Evolutionary conservation across 2,888 invertebrate species (phyloP), one percentile per base, ranked within the genome.

Genomic region (Brachypterus glaber): DNA sequence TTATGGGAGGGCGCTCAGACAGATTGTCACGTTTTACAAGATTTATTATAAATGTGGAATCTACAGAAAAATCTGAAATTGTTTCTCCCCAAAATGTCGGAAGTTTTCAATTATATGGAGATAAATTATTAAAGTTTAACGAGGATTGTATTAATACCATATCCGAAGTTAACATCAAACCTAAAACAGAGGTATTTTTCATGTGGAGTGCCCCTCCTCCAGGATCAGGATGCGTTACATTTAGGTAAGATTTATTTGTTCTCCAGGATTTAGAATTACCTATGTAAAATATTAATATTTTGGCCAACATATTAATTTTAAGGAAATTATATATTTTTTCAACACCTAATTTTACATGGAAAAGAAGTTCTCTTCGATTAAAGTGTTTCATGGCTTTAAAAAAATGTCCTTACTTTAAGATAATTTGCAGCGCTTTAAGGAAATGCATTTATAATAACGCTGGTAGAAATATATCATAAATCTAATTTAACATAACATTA

Each of bases 171-270:
- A 83, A 84, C 44, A 78, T 82, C 52, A 69, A 82, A 37, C 77
- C 79, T 5, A 92, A 92, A 65, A 81, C 83, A 0, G 85, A 87
- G 58, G 76, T 91, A 5, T 82, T 83, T 58, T 83, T 90, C 44
- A 79, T 86, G 73, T 95, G 95, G 93, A 83, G 80, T 32, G 89
- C 93, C 9, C 93, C 95, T 0, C 74, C 79, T 9, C 68, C 80
- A 5, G 87, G 86, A 3, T 81, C 85, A 0, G 90, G 91, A 44
- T 95, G 93, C 60, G 80, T 92, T 24, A 74, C 82, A 17, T 78
- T 95, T 57, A 88, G 84, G 78, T 86, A 62, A 68, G 66, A 15
- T 27, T 27, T 27, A 27, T 9, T 13, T 13, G 5, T 27, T 11
- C 12, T 5, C 12, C 4, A 11, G 7, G 27, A 11, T 9, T 9